Percentiles rank a stretch among this genome's conserved stretches.
Evolutionary conservation across 2,888 invertebrate genomes (phyloP).

Genomic region (Candidula unifasciata): DNA sequence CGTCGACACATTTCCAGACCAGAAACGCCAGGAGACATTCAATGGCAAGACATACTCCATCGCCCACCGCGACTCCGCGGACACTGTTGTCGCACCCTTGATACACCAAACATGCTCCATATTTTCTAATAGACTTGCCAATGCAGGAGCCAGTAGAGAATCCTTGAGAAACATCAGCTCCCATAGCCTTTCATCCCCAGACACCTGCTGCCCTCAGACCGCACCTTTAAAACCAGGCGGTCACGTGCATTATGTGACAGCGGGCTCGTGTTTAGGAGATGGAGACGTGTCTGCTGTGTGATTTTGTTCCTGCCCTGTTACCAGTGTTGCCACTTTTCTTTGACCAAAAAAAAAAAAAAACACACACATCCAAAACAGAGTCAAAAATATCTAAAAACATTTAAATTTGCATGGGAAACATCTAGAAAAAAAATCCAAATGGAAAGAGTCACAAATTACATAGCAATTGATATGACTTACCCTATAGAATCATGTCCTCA

Average conservation of each 20-base stretch:
- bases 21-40: neutral
- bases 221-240: neutral
- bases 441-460: no score
- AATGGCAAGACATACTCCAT: neutral
- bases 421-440: no score
- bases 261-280: neutral
- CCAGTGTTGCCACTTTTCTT: no score
- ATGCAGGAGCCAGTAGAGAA: conserved; percentile 12
- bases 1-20: neutral
- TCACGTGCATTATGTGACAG: conserved; percentile 34
- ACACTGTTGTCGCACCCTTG: conserved; percentile 45
- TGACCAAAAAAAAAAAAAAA: no score
- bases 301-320: neutral
- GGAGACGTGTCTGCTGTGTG: conserved; percentile 34
- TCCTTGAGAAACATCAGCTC: neutral
- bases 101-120: conserved; percentile 36
- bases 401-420: no score
- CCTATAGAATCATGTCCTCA: no score
- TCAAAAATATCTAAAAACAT: no score
- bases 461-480: no score
- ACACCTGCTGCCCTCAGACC: neutral
- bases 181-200: neutral
- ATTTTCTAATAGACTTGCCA: neutral
- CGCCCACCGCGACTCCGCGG: conserved; percentile 16
- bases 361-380: no score